Base-by-base conservation (phyloP, 2,888 invertebrate species). In the Caenorhabditis panamensis region DNA sequence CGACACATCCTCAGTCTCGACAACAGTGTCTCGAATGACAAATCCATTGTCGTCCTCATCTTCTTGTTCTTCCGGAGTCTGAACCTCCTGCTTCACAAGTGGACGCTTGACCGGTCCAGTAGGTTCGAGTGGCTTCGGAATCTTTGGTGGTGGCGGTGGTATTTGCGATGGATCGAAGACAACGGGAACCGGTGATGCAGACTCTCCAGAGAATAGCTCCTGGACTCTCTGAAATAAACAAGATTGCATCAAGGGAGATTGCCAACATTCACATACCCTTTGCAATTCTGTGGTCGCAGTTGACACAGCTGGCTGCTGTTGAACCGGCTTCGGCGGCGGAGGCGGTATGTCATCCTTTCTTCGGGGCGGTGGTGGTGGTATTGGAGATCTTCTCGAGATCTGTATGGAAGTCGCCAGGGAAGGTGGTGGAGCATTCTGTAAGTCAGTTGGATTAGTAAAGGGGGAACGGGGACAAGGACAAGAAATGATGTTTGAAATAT, bases 21-120 rank as follows among this genome's bases (percentile, higher is more conserved):
- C 73, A 31, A 71, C 51, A n/a, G 66, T 80, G 11, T 80, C 75
- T 11, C 75, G 24, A 13, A 80, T 80, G 6, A 80, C 80, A 61
- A 80, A 80, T 2, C 37, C 78, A 22, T 67, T 67, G 0, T 80
- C 75, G 6, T 75, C 67, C n/a, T 68, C 68, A 11, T 68, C 64
- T 2, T 68, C 73, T 6, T 73, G 64, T 1, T 68, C 56, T n/a
- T n/a, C n/a, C n/a, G n/a, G n/a, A n/a, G n/a, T n/a, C 26, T 13
- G 22, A 3, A 20, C 20, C 18, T 51, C 59, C 13, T 54, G 22
- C 49, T 51, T 66, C n/a, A 54, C n/a, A 20, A 54, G 9, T n/a
- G 62, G 44, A 62, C 49, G 62, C 47, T 47, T 62, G n/a, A 6
- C 20, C 11, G 53, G n/a, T 36, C 36, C 36, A 8, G 20, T 31